A percentile compares a stretch with the other conserved stretches of the same genome.
phyloP scores from a whole-genome alignment of 1,140 invertebrate genomes.

The Macrosteles quadrilineatus region DNA sequence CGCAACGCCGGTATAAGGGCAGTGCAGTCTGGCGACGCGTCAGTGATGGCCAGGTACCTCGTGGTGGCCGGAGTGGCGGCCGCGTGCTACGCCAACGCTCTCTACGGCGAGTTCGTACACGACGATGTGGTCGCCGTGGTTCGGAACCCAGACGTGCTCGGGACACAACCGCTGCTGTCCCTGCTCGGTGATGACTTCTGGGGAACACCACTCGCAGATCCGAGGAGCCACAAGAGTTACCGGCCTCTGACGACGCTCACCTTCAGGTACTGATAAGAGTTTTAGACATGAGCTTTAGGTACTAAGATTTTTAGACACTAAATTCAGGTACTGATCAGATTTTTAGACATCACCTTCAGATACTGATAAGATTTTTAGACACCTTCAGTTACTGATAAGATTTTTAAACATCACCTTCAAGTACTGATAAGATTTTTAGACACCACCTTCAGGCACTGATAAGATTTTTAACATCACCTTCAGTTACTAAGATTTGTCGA shows the following conservation, averaged over 20 bases:
- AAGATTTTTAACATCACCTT: too few relatives aligned
- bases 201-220: slow-evolving; percentile 86
- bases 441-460: too few relatives aligned
- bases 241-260: slow-evolving; percentile 78
- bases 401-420: too few relatives aligned
- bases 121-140: slow-evolving; percentile 88
- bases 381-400: too few relatives aligned
- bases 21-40: not conserved
- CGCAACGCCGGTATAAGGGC: slow-evolving; percentile 15
- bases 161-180: slow-evolving; percentile 61
- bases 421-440: too few relatives aligned
- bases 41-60: slow-evolving; percentile 51
- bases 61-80: slow-evolving; percentile 66
- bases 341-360: too few relatives aligned
- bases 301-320: too few relatives aligned
- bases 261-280: slow-evolving; percentile 85
- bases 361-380: too few relatives aligned
- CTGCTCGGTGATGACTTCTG: slow-evolving; percentile 87
- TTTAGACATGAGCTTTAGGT: too few relatives aligned
- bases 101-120: slow-evolving; percentile 85
- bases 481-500: too few relatives aligned
- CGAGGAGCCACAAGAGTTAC: slow-evolving; percentile 82
- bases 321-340: too few relatives aligned
- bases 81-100: slow-evolving; percentile 73
- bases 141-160: slow-evolving; percentile 80